Conservation (phyloP, 2,888 invertebrate genomes). For the Chesias legatella region DNA sequence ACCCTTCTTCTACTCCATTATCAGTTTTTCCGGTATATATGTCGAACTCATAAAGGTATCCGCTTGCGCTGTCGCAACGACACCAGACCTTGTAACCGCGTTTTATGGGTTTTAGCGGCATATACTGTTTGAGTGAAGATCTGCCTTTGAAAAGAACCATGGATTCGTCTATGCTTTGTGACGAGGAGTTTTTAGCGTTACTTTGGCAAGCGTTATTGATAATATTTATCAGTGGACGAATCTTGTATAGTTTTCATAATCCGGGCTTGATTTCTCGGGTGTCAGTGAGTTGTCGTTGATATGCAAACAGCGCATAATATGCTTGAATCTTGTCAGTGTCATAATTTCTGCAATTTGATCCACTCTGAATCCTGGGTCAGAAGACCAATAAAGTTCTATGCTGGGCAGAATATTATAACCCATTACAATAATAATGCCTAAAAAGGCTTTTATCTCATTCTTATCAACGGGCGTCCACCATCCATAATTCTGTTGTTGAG, state of each 20-base stretch:
- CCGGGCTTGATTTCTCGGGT: no score
- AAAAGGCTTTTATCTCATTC: conserved; percentile 11
- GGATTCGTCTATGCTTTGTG: conserved; percentile 10
- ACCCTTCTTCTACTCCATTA: conserved; percentile 1
- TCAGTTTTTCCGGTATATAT: conserved; percentile 19
- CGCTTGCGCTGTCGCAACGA: conserved; percentile 9
- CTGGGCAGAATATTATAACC: conserved; percentile 18
- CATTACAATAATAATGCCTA: conserved; percentile 22
- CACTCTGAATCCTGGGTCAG: conserved; percentile 22
- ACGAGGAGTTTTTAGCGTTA: conserved; percentile 17
- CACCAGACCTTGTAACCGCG: conserved; percentile 17
- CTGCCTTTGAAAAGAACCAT: conserved; percentile 11
- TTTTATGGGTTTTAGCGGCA: conserved; percentile 19
- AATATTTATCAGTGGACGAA: conserved; percentile 13
- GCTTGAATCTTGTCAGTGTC: conserved; percentile 19
- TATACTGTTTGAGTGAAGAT: conserved; percentile 20
- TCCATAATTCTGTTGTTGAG: no score
- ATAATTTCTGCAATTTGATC: conserved; percentile 15
- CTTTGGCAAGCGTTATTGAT: conserved; percentile 7
- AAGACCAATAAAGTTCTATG: conserved; percentile 21
- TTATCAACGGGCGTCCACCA: conserved; percentile 5
- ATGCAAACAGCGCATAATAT: conserved; percentile 6
- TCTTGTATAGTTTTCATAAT: conserved; percentile 19
- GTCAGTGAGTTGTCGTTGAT: conserved; percentile 13
- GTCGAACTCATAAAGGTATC: conserved; percentile 18